phyloP scores from a whole-genome alignment of 2,797 vertebrate species.

The Galago senegalensis region DNA sequence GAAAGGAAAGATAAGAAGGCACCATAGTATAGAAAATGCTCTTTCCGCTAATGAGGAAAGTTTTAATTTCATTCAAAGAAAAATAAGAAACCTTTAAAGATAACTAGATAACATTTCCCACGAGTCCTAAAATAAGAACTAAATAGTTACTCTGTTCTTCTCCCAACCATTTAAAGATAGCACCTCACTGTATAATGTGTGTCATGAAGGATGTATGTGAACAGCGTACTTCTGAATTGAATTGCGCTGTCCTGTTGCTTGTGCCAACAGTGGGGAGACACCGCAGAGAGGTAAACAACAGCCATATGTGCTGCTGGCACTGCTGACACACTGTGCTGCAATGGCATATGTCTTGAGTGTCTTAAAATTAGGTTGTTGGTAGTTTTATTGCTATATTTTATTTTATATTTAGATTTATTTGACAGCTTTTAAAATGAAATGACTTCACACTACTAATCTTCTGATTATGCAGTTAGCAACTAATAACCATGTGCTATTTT shows the following conservation, averaged over 20 bases:
- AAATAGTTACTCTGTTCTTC: neutral
- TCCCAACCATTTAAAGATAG: neutral
- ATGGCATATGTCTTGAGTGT: conserved; percentile 8
- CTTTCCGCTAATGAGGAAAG: neutral
- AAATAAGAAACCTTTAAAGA: conserved; percentile 16
- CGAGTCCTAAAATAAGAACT: conserved; percentile 9
- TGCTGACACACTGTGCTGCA: no score
- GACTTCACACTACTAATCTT: conserved; percentile 72
- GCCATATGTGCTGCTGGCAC: conserved; percentile 40
- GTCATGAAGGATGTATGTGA: neutral
- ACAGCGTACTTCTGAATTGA: neutral
- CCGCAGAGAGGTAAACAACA: conserved; percentile 24
- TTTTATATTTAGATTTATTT: conserved; percentile 67
- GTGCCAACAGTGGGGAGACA: conserved; percentile 48
- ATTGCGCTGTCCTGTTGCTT: neutral
- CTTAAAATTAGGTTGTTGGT: conserved; percentile 38
- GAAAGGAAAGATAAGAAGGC: neutral
- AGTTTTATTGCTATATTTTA: conserved; percentile 66
- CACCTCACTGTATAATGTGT: neutral
- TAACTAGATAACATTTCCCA: neutral
- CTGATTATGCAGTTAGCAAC: conserved; percentile 65
- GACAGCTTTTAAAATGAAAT: conserved; percentile 73
- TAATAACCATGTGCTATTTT: conserved; percentile 65
- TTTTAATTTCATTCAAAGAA: neutral
- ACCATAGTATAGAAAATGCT: neutral